Conservation (phyloP, 2,888 invertebrate species). For the Macropis europaea region DNA sequence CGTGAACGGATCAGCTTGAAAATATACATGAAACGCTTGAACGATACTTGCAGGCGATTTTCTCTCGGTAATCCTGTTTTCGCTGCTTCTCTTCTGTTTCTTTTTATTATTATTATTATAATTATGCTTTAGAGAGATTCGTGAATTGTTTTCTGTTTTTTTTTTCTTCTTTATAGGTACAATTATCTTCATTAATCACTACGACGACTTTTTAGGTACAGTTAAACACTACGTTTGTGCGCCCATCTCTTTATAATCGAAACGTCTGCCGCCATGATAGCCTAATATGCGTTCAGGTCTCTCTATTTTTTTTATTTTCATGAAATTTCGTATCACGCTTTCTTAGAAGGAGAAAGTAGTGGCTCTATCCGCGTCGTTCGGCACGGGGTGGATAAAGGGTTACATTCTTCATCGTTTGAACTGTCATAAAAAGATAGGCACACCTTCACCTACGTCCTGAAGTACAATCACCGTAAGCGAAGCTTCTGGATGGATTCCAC, state of each 20-base stretch:
- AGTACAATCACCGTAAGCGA: conserved; percentile 78
- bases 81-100: conserved; percentile 1
- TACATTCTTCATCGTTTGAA: conserved; percentile 10
- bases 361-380: conserved; percentile 10
- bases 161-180: conserved; percentile 48
- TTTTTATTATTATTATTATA: conserved; percentile 1
- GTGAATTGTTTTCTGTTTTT: conserved; percentile 55
- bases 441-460: conserved; percentile 72
- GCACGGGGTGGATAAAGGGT: conserved; percentile 20
- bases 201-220: conserved; percentile 65
- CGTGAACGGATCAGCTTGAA: conserved; percentile 4
- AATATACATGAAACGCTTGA: conserved; percentile 5
- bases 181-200: conserved; percentile 60
- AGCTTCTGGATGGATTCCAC: conserved; percentile 78
- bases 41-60: conserved; percentile 39
- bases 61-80: conserved; percentile 15
- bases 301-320: conserved; percentile 1
- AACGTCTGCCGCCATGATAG: conserved; percentile 25
- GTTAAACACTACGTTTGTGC: conserved; percentile 63
- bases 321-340: conserved; percentile 46
- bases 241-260: conserved; percentile 61
- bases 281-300: conserved; percentile 36
- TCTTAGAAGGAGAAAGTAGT: conserved; percentile 23
- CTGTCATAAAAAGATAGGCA: conserved; percentile 69
- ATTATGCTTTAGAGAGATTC: conserved; percentile 54